These are phyloP conservation scores for Meriones psammophilus DNA, from an alignment of 2,797 vertebrate species.

Conservation along the genomic window DNA sequence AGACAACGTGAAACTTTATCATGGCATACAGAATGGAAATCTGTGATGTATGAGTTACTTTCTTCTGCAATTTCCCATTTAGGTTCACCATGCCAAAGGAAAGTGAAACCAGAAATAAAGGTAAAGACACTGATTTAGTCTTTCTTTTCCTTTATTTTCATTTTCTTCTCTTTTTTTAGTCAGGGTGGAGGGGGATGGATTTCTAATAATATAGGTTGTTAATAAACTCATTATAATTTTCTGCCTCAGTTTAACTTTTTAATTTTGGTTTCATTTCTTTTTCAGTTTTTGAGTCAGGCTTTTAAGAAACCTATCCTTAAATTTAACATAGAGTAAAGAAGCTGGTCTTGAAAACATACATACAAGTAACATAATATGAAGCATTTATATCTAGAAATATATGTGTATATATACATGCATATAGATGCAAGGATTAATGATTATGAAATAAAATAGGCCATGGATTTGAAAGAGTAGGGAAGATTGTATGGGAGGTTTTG, in stretches of 20 bases:
- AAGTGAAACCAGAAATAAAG: neutral
- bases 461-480: neutral
- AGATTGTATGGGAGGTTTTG: neutral
- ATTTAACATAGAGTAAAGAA: neutral
- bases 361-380: neutral
- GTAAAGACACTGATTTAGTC: neutral
- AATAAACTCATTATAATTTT: neutral
- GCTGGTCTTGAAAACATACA: neutral
- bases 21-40: neutral
- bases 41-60: neutral
- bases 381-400: neutral
- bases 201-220: neutral
- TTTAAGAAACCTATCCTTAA: neutral
- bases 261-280: neutral
- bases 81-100: neutral
- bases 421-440: neutral
- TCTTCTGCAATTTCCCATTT: neutral
- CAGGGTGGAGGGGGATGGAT: rapidly evolving
- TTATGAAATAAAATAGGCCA: neutral
- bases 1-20: neutral
- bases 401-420: neutral
- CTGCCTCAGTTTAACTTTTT: neutral
- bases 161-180: neutral
- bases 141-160: neutral
- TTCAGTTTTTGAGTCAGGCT: neutral